phyloP scores from a whole-genome alignment of 2,113 vertebrate genomes.

The Hystrix brachyura region DNA sequence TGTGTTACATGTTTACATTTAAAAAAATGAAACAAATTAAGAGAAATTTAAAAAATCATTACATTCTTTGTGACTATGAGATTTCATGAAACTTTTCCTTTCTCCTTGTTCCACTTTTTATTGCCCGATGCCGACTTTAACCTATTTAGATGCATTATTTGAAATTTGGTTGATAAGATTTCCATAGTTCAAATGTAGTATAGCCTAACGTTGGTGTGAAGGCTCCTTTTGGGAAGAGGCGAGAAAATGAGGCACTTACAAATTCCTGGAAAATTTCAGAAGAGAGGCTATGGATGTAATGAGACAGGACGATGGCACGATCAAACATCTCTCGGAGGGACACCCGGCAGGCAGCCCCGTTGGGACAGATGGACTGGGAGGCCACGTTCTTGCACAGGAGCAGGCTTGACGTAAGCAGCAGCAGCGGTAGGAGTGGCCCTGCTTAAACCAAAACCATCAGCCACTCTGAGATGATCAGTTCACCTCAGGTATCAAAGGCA shows the following conservation, averaged over 20 bases:
- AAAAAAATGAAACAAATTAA: background rate
- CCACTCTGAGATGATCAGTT: background rate
- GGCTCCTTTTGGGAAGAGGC: background rate
- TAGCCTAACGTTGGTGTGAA: background rate
- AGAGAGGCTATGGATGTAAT: constrained; percentile 87
- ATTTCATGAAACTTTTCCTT: background rate
- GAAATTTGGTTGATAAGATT: background rate
- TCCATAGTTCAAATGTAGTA: background rate
- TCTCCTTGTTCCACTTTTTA: background rate
- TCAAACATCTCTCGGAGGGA: constrained; percentile 87
- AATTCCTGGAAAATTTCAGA: constrained; percentile 87
- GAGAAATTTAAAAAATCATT: background rate
- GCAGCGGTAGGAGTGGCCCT: constrained; percentile 82
- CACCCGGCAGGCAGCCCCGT: constrained; percentile 82
- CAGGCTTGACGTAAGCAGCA: constrained; percentile 83
- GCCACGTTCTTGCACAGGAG: constrained; percentile 83
- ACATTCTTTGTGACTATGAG: background rate
- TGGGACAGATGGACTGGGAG: constrained; percentile 84
- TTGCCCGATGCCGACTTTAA: background rate
- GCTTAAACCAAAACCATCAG: background rate
- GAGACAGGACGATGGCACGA: constrained; percentile 85
- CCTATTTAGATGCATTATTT: background rate
- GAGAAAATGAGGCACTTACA: constrained; percentile 84
- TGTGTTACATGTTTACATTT: background rate
- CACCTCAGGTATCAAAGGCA: background rate